Base-by-base conservation (phyloP, 1,140 invertebrate genomes). In the Tyrophagus putrescentiae region DNA sequence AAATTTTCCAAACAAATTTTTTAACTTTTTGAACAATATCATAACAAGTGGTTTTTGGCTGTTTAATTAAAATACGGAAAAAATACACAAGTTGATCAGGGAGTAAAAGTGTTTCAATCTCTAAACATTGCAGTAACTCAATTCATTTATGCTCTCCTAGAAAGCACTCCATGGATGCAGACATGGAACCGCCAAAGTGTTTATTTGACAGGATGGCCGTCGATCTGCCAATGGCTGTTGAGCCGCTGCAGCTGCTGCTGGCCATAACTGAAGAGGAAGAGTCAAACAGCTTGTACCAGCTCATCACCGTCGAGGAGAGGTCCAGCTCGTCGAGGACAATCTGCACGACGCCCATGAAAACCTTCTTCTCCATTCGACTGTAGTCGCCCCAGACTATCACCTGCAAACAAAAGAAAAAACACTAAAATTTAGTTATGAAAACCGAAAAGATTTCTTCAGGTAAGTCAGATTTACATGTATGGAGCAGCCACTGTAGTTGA, bases 281-380 rank as follows among this genome's bases (percentile, higher is more conserved):
- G 73, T 91, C 87, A 76, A 96, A 99, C 68, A 99, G 82, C 78
- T 98, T 98, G 81, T 98, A 99, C 94, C 94, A 98, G 70, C 93
- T 93, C 75, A 96, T 92, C 70, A 96, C 90, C 72, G 94, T 89
- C 74, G 94, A 89, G 70, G 84, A 87, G 64, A 98, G 80, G 74
- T 97, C 87, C 65, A 98, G 78, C 76, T 98, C 89, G 74, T 98
- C 94, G 67, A 99, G 80, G 79, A 92, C 84, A 71, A 98, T 98
- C 77, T 98, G 94, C 65, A 91, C 90, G 61, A 98, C 90, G 48
- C 96, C 96, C 94, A 99, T 98, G 77, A 98, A 98, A 65, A 93
- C 86, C 80, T 98, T 93, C 75, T 85, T 86, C n/a, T n/a, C n/a
- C n/a, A n/a, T n/a, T n/a, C n/a, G n/a, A n/a, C n/a, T n/a, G n/a